Base-by-base conservation (phyloP, 2,113 vertebrate genomes). In the Gobius niger region DNA sequence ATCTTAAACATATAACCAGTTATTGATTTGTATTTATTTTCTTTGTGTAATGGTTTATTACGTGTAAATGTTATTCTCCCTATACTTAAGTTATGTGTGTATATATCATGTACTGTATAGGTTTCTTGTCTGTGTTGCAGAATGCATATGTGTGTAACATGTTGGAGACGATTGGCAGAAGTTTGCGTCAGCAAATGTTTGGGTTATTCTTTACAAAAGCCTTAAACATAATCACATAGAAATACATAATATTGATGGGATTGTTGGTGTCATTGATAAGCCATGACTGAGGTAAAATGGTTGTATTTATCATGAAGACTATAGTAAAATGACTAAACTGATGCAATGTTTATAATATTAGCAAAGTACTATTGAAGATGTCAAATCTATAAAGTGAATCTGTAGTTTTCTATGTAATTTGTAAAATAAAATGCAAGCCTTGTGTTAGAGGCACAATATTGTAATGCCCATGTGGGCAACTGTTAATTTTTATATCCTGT, bases 71-170 rank as follows among this genome's bases (percentile, higher is more conserved):
- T 90, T 78, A 56, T 82, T 86, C 72, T 54, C 53, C 24, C 53
- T 90, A 82, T 82, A 82, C 75, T 85, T 93, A 94, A 93, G 90
- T 93, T 94, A 93, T 92, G 78, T 92, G 87, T 92, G 84, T 93
- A 88, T 91, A 91, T 75, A 80, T 86, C 78, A 63, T 92, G 91
- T 91, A 90, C 80, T 92, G 90, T 91, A 90, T 81, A 90, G 80
- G 85, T 82, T 88, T 85, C 68, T 47, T 51, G 66, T 84, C 76
- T 85, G 73, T 85, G 80, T 89, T 88, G 82, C 81, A 74, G 86
- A 87, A 87, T 85, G 79, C 85, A 87, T 75, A 87, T 84, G 70
- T 82, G 82, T 83, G 81, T 85, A 78, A 82, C 77, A 75, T 82
- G 83, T 89, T 81, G 70, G 68, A 82, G 71, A 77, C 73, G 62